A percentile compares a stretch with the other conserved stretches of the same genome.
Evolutionary conservation across 2,797 vertebrate genomes (phyloP).

Genomic region (Anniella stebbinsi): DNA sequence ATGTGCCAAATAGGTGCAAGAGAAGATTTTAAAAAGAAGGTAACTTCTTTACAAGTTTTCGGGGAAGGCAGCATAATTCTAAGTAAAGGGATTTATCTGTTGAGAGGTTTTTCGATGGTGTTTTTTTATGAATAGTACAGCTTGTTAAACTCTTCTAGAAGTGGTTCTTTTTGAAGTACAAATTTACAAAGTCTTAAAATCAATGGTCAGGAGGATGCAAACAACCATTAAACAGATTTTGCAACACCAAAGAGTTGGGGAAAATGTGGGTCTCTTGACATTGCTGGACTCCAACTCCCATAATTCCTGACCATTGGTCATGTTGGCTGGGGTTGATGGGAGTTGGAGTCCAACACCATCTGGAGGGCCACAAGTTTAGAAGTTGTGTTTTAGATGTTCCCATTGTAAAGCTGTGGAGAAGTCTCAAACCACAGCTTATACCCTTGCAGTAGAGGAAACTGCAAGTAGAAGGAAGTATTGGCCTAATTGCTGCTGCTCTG

Average conservation of each 20-base stretch:
- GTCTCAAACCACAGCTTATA: neutral
- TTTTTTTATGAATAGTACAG: neutral
- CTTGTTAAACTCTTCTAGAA: neutral
- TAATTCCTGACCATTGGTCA: too few species aligned
- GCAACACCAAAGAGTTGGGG: neutral
- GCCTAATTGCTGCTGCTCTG: neutral
- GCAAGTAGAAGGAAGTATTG: too few species aligned
- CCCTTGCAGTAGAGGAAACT: neutral
- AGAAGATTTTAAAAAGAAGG: neutral
- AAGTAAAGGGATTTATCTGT: neutral
- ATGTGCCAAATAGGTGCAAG: too few species aligned
- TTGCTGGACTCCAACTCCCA: too few species aligned
- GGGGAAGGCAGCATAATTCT: neutral
- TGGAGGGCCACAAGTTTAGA: too few species aligned
- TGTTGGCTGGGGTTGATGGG: too few species aligned
- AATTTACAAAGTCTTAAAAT: neutral
- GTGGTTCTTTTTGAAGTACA: neutral
- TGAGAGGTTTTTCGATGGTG: neutral
- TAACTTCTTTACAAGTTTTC: neutral
- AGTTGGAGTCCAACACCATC: too few species aligned
- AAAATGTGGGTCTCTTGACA: too few species aligned
- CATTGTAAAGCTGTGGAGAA: neutral
- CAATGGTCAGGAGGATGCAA: neutral
- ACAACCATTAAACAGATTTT: neutral
- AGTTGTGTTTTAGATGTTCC: neutral